These are phyloP conservation scores for Picus viridis DNA, from an alignment of 2,797 vertebrate species.

Conservation along the genomic window DNA sequence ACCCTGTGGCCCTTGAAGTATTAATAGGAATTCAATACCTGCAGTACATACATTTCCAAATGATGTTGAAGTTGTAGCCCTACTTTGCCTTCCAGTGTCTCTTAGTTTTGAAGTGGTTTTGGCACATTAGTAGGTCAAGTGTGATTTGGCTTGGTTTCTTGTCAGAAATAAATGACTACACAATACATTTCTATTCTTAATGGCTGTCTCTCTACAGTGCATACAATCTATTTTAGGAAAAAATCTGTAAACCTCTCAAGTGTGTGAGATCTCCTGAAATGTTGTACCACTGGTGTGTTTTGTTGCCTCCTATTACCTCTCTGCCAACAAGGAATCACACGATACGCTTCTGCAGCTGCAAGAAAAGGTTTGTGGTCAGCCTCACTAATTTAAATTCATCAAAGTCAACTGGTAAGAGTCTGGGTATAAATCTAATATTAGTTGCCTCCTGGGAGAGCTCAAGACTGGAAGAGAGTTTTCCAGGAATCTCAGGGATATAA, in stretches of 20 bases:
- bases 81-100: constrained; percentile 20
- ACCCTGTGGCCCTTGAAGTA: not conserved
- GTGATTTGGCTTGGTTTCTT: constrained; percentile 41
- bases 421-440: constrained; percentile 44
- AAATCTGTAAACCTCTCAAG: constrained; percentile 62
- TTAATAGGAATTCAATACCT: constrained; percentile 29
- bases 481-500: constrained; percentile 61
- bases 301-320: constrained; percentile 34
- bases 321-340: constrained; percentile 24
- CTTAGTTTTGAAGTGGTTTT: not conserved
- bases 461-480: constrained; percentile 55
- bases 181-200: constrained; percentile 17
- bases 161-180: not conserved
- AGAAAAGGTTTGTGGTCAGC: constrained; percentile 12
- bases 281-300: constrained; percentile 36
- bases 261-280: constrained; percentile 47
- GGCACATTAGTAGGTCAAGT: constrained; percentile 5
- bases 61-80: not conserved
- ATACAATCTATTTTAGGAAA: constrained; percentile 65
- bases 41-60: not conserved
- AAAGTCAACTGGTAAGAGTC: constrained; percentile 34
- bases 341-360: constrained; percentile 4
- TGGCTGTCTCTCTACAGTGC: not conserved
- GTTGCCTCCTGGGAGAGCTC: constrained; percentile 45
- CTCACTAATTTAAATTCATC: constrained; percentile 46